Base-by-base conservation (phyloP, 1,140 invertebrate genomes). In the Piezodorus guildinii region DNA sequence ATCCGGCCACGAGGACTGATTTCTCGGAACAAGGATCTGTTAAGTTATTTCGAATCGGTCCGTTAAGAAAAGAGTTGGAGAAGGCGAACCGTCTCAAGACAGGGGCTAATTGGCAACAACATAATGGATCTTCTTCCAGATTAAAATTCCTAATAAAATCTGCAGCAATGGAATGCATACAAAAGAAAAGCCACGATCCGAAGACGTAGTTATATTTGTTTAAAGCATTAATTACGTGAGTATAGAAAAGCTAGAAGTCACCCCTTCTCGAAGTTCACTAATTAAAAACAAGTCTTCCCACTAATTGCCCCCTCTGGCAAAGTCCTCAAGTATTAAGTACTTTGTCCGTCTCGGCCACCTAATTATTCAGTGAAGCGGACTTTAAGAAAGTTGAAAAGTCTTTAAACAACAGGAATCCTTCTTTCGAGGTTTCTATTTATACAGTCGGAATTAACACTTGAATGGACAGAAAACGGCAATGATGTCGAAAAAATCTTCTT, bases 311-410 rank as follows among this genome's bases (percentile, higher is more conserved):
- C 46, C 46, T 21, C n/a, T 49, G 46, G 46, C 14, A 49, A 49
- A 49, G 46, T 49, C 46, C 46, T 49, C 46, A 49, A 49, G 46
- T 49, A 49, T 49, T 49, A 49, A 49, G 46, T 49, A 49, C 46
- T 49, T 49, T 49, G 46, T 49, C 46, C 46, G n/a, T 49, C 46
- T 49, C 46, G 46, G 46, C 46, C 46, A 49, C 46, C 46, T 21
- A 49, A 49, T 49, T 49, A 49, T 49, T 49, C 46, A 49, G 46
- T 49, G 46, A 49, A 49, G 46, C 46, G 46, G 46, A 49, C 19
- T 49, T 49, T 49, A 49, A 49, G 46, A 49, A 49, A 49, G 46
- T 49, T 49, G 46, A 49, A 21, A 49, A 21, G 46, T 49, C 46
- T 49, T 49, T 49, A 49, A 49, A 49, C 46, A 49, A 49, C 34